phyloP scores from a whole-genome alignment of 2,797 vertebrate genomes.

The Falco rusticolus region DNA sequence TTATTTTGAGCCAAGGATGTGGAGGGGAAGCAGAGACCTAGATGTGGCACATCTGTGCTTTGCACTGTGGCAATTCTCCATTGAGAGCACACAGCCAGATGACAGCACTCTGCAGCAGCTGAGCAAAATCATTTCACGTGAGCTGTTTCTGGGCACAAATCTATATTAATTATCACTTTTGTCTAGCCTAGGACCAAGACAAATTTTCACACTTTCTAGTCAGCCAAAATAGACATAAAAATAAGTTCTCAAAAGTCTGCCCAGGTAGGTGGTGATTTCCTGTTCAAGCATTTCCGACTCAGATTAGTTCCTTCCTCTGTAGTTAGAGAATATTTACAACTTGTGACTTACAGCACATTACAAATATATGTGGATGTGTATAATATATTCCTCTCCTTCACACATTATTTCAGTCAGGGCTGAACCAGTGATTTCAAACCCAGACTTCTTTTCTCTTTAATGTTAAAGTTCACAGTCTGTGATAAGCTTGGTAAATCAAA shows the following conservation, averaged over 20 bases:
- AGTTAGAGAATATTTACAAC: background rate
- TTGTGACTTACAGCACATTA: background rate
- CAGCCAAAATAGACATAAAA: background rate
- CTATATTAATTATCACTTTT: background rate
- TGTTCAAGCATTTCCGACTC: background rate
- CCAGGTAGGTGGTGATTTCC: background rate
- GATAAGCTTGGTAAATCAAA: background rate
- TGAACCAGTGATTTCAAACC: background rate
- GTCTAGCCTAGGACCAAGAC: background rate
- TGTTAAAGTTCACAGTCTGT: background rate
- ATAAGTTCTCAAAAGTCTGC: background rate
- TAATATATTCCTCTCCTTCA: background rate
- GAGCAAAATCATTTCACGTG: background rate
- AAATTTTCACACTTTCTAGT: background rate
- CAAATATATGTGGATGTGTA: background rate
- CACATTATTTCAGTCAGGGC: background rate
- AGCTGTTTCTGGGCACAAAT: background rate
- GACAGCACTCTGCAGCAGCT: background rate
- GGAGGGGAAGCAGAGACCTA: background rate
- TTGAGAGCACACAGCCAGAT: background rate
- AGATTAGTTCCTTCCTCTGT: background rate
- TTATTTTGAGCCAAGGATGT: background rate
- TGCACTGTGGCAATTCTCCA: background rate
- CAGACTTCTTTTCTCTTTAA: background rate
- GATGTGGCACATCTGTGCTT: background rate